Evolutionary conservation across 2,888 invertebrate genomes (phyloP).

Genomic region (Iselma pallidipennis): DNA sequence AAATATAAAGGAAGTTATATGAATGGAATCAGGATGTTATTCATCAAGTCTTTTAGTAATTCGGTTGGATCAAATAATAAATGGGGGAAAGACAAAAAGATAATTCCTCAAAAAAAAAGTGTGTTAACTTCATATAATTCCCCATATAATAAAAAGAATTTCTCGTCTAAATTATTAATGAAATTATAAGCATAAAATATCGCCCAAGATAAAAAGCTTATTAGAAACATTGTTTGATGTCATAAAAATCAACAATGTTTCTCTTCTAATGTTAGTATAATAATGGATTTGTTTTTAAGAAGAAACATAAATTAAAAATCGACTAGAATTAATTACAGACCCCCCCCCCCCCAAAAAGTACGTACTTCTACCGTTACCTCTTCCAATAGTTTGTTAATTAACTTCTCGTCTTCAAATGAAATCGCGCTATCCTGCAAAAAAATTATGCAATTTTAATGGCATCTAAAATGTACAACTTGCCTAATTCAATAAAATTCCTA

Average conservation of each 20-base stretch:
- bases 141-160: too few species aligned
- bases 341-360: conserved; percentile 11
- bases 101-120: not conserved
- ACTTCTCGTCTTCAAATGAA: conserved; percentile 26
- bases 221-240: too few species aligned
- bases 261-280: too few species aligned
- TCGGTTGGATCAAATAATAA: not conserved
- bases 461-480: not conserved
- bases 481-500: not conserved
- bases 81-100: not conserved
- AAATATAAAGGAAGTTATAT: not conserved
- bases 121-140: too few species aligned
- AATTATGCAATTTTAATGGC: conserved; percentile 14
- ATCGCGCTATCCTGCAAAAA: conserved; percentile 25
- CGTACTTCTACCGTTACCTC: conserved; percentile 27
- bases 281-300: not conserved
- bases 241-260: too few species aligned
- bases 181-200: too few species aligned
- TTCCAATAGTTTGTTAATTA: conserved; percentile 27
- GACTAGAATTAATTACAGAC: not conserved
- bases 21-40: not conserved
- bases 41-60: not conserved
- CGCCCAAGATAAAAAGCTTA: too few species aligned
- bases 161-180: too few species aligned
- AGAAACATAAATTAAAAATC: not conserved